Evolutionary conservation across 2,888 invertebrate genomes (phyloP), one percentile per base, ranked within the genome.

Genomic region (Rutpela maculata): DNA sequence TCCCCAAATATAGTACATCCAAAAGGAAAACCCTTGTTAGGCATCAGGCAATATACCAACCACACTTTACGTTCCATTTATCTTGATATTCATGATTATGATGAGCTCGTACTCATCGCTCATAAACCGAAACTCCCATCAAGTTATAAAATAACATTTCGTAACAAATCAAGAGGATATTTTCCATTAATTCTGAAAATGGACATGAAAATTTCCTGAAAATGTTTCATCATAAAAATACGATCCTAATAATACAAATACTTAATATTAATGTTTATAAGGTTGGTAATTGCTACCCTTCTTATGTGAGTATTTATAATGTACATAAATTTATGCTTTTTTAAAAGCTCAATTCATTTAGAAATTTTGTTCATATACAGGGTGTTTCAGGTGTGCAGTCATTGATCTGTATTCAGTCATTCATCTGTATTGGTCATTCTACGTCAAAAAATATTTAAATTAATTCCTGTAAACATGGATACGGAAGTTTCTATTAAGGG

Each of bases 41-140:
- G 43, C 50, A 12, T 6, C n/a, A 50, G 6, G 50, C 12, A 43
- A 43, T 43, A 43, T 43, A 43, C 43, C 31, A 35, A 35, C 31
- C 31, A 43, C 11, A n/a, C n/a, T n/a, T n/a, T 50, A 15, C 50
- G 50, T 17, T 50, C 50, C 50, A 50, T 50, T 50, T 50, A 50
- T 50, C 50, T 50, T 50, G 50, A 50, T 50, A n/a, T 50, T 50
- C 50, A 50, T 50, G 15, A 50, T 50, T 50, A 50, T 50, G 50
- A n/a, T 50, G 50, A 50, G 11, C 43, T 15, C 43, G 11, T 43
- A n/a, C 50, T 50, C 50, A 50, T 50, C 50, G 12, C 17, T 50
- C 7, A 50, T 50, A 50, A 50, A 50, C n/a, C n/a, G 4, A 15
- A 50, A 50, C 12, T 50, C 50, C 22, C 50, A 50, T 50, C 50